Base-by-base conservation (phyloP, 2,113 vertebrate genomes). In the Toxotes chatareus region DNA sequence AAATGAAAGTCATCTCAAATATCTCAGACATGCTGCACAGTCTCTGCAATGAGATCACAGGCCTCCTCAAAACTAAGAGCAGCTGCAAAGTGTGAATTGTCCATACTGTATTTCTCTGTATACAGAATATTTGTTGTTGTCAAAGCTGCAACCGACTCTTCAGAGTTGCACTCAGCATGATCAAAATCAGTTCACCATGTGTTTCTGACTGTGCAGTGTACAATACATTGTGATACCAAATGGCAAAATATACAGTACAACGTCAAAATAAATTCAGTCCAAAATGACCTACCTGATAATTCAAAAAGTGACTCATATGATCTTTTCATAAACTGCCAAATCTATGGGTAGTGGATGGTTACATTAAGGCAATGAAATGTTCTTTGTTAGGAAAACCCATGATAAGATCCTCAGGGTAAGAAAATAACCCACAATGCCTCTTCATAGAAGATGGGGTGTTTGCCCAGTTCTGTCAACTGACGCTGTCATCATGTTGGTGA, bases 221-320 rank as follows among this genome's bases (percentile, higher is more conserved):
- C 38, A 40, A 8, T 7, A 7, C 7, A 44, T 4, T 44, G 12
- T 44, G 12, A 44, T 12, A 44, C 21, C 8, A 53, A 53, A n/a
- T n/a, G 21, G n/a, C 3, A n/a, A 51, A 51, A 51, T 51, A 51
- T 21, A 51, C 17, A 51, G 5, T 7, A 19, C 49, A 1, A 7
- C 7, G 19, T 21, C 17, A 17, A 17, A 19, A 51, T 46, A 1
- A 51, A 19, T 6, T 2, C 44, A 13, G 4, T 7, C 17, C 49
- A 21, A 51, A 21, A 51, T 51, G 17, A 51, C 17, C 19, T 1
- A 19, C 44, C 13, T 7, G 49, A 51, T 51, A 9, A 49, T 65
- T 65, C 40, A n/a, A 23, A 65, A 46, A n/a, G 36, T n/a, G 61
- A 63, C 61, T 40, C 36, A 61, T 36, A 17, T 61, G 59, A 62